Base-by-base conservation (phyloP, 2,113 vertebrate species). In the Apodemus speciosus region DNA sequence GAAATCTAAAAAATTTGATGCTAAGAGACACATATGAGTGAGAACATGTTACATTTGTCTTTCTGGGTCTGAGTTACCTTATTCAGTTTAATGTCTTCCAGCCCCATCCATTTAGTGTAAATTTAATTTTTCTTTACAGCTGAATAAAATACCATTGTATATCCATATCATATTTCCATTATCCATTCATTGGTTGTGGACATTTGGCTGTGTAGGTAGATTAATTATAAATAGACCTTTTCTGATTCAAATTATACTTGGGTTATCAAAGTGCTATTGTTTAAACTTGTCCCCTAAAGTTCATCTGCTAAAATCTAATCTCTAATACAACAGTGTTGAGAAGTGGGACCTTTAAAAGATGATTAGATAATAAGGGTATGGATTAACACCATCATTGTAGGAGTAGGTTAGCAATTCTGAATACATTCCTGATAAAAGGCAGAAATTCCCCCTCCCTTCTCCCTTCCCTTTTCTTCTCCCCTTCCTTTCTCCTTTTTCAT, bases 171-270 rank as follows among this genome's bases (percentile, higher is more conserved):
- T 77, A 77, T 53, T 79, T 79, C 56, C 10, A 56, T 56, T 79
- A 56, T 56, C 4, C 32, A n/a, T 23, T 56, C 32, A 13, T 79
- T 0, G 49, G 6, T 79, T 21, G 6, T 79, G 10, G 32, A 53
- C 76, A 13, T 56, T n/a, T 23, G 49, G 76, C 32, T 79, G 32
- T 56, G 32, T 56, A 38, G 51, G n/a, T 27, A 58, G n/a, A 81
- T 81, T 81, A 58, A 60, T 38, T 81, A 25, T 58, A 93, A 88
- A 76, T 27, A 46, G 38, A 51, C 11, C 40, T 93, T 85, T 91
- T 81, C 40, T 69, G 32, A 88, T 76, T 76, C 25, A 76, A 51
- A 85, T 71, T 89, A 69, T 64, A 4, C 51, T 49, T 60, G 43
- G n/a, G 58, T 69, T 80, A 75, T 32, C 43, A 89, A 91, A 88